Evolutionary conservation across 1,140 invertebrate species (phyloP).

Genomic region (Saxidomus purpurata): DNA sequence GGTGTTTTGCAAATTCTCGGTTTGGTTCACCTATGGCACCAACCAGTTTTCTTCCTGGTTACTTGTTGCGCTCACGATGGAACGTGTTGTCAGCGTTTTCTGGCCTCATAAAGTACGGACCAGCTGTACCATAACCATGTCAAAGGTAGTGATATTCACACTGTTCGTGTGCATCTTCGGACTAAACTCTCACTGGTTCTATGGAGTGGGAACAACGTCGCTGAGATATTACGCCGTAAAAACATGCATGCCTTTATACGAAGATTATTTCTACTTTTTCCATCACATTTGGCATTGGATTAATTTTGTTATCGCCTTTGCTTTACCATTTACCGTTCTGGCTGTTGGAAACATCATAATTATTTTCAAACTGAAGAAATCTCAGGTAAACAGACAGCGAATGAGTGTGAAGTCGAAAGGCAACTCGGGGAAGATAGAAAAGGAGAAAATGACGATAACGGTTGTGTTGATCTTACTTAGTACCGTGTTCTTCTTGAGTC

Average conservation of each 20-base stretch:
- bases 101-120: constrained; percentile 67
- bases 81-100: constrained; percentile 71
- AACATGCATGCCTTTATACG: constrained; percentile 16
- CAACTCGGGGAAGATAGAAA: neutral
- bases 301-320: constrained; percentile 34
- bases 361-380: neutral
- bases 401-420: constrained; percentile 28
- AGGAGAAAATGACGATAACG: constrained; percentile 11
- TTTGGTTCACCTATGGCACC: constrained; percentile 67
- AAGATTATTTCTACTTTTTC: constrained; percentile 38
- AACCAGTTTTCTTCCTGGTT: constrained; percentile 74
- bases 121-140: constrained; percentile 43
- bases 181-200: constrained; percentile 55
- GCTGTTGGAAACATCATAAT: constrained; percentile 37
- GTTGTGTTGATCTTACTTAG: constrained; percentile 37
- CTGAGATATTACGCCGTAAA: neutral
- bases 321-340: constrained; percentile 7
- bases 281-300: constrained; percentile 51
- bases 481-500: constrained; percentile 48
- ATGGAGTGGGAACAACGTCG: neutral
- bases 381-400: neutral
- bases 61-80: constrained; percentile 73
- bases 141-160: neutral
- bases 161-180: neutral
- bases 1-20: constrained; percentile 68